Evolutionary conservation across 2,888 invertebrate genomes (phyloP).

Genomic region (Tetragnatha montana): DNA sequence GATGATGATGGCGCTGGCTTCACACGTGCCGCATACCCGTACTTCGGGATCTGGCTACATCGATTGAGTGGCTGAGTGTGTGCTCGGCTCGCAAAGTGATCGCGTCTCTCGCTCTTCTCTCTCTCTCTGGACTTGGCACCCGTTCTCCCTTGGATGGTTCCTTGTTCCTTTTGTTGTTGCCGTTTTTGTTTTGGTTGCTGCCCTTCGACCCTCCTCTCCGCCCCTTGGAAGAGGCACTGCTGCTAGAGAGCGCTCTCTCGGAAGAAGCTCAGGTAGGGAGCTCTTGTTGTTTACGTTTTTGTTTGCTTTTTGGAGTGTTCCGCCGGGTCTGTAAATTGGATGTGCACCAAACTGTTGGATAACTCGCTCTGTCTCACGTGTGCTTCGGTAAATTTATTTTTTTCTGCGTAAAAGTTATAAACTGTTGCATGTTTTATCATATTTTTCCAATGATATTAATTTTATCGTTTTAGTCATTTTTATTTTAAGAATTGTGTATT

Average conservation of each 20-base stretch:
- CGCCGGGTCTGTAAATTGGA: no score
- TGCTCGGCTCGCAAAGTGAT: neutral
- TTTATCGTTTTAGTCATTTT: neutral
- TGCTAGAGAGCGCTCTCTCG: neutral
- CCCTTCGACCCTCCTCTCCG: neutral
- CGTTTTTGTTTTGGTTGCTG: slow-evolving; percentile 18
- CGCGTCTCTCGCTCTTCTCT: neutral
- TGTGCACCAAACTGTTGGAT: no score
- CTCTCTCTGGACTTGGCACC: slow-evolving; percentile 20
- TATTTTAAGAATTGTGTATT: neutral
- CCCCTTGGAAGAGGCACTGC: neutral
- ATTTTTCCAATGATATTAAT: no score
- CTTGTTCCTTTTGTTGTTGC: slow-evolving; percentile 1
- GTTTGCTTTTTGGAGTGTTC: no score
- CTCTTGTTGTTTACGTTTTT: neutral
- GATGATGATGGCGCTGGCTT: slow-evolving; percentile 32
- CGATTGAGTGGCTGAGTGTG: slow-evolving; percentile 32
- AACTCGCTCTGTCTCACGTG: no score
- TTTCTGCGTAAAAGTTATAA: neutral
- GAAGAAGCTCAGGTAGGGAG: neutral
- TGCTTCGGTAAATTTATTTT: no score
- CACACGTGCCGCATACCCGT: slow-evolving; percentile 46
- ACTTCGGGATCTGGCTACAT: slow-evolving; percentile 63
- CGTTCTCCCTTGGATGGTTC: slow-evolving; percentile 6
- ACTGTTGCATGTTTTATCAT: neutral